Evolutionary conservation across 2,797 vertebrate species (phyloP).

Genomic region (Acrossocheilus wenchowensis): DNA sequence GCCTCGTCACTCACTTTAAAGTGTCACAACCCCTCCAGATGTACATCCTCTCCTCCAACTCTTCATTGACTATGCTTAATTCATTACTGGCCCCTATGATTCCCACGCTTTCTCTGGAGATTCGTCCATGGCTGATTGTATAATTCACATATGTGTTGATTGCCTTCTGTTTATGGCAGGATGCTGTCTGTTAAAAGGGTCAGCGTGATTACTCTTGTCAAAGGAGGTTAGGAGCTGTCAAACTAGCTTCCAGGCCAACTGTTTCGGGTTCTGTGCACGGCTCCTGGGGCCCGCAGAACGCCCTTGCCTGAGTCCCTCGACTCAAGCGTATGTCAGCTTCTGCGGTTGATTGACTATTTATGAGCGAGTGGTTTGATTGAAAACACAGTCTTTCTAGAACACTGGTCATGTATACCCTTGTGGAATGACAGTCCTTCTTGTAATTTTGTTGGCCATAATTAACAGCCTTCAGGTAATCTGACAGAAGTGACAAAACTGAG

Average conservation of each 20-base stretch:
- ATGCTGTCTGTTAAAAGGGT: conserved; percentile 64
- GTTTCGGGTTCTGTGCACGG: conserved; percentile 62
- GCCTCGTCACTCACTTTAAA: conserved; percentile 57
- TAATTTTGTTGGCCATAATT: conserved; percentile 4
- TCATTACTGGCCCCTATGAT: conserved; percentile 54
- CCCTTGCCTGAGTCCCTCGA: conserved; percentile 54
- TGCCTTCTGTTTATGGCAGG: conserved; percentile 64
- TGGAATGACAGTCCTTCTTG: not conserved
- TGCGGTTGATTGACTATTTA: conserved; percentile 50
- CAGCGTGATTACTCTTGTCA: conserved; percentile 61
- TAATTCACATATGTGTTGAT: conserved; percentile 65
- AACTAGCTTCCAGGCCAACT: conserved; percentile 62
- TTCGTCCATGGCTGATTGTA: conserved; percentile 67
- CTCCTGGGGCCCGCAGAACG: conserved; percentile 48
- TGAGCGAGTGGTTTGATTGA: conserved; percentile 36
- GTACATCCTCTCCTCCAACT: conserved; percentile 25
- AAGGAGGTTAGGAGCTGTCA: conserved; percentile 70
- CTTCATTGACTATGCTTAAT: conserved; percentile 60
- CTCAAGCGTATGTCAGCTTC: conserved; percentile 50
- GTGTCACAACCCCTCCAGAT: conserved; percentile 55
- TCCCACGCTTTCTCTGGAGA: conserved; percentile 59
- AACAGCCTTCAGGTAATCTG: conserved; percentile 12
- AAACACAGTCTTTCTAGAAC: conserved; percentile 25
- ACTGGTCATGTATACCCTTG: not conserved
- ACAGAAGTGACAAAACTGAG: conserved; percentile 13